A percentile compares a stretch with the other conserved stretches of the same genome.
These are phyloP conservation scores for Creontiades dilutus DNA, from an alignment of 2,888 invertebrate genomes.

Conservation along the genomic window DNA sequence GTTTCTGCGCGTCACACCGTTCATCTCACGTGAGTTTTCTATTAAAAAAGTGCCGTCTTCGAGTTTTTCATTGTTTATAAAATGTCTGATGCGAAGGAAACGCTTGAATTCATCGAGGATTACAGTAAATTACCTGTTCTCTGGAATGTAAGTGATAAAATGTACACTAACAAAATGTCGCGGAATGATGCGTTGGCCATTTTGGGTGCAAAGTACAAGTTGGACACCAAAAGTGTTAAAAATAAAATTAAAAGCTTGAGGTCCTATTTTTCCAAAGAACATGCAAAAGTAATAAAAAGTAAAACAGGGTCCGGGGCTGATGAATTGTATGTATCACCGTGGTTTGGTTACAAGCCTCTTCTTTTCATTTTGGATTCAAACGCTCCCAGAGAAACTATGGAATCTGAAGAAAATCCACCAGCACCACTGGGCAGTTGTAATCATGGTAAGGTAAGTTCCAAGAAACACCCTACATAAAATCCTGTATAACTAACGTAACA, in stretches of 20 bases:
- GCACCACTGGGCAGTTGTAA: conserved; percentile 25
- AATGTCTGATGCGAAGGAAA: background rate
- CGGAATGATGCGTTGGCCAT: conserved; percentile 42
- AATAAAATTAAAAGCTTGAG: conserved; percentile 54
- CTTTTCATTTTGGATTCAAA: conserved; percentile 69
- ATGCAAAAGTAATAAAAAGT: conserved; percentile 40
- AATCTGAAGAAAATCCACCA: conserved; percentile 31
- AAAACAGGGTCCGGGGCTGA: conserved; percentile 72
- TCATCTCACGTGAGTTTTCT: no score
- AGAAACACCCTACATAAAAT: no score
- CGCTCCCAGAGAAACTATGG: conserved; percentile 70
- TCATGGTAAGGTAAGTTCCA: conserved; percentile 34
- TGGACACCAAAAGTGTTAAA: conserved; percentile 43
- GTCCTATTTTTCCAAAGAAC: background rate
- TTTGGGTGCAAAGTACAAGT: conserved; percentile 38
- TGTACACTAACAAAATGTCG: conserved; percentile 37
- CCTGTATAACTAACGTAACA: background rate
- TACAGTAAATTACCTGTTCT: conserved; percentile 17
- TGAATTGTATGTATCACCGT: conserved; percentile 53
- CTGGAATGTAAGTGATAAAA: conserved; percentile 18
- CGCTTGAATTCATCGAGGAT: conserved; percentile 41
- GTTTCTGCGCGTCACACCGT: no score
- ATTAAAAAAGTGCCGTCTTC: no score
- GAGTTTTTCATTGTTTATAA: no score
- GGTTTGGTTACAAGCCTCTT: conserved; percentile 69